These are phyloP conservation scores for Loriculus beryllinus DNA, from an alignment of 2,797 vertebrate species.

Conservation along the genomic window DNA sequence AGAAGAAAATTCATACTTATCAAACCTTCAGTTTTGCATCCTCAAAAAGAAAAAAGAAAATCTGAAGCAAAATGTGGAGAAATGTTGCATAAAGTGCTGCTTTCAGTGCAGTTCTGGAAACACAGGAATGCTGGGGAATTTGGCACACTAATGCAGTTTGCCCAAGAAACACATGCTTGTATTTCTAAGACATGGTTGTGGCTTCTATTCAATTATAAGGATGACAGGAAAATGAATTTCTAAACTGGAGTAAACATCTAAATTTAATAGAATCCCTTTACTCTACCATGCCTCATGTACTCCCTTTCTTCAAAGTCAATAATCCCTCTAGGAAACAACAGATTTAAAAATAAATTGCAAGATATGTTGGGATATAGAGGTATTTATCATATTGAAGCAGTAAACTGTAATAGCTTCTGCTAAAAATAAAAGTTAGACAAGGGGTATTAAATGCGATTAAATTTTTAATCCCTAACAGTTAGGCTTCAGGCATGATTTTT, in stretches of 20 bases:
- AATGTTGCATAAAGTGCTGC: neutral
- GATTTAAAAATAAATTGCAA: neutral
- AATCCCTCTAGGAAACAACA: conserved; percentile 2
- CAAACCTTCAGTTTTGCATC: neutral
- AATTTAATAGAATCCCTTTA: neutral
- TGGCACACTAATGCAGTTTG: neutral
- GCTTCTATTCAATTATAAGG: neutral
- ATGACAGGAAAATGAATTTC: neutral
- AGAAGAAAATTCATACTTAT: neutral
- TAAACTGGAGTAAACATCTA: neutral
- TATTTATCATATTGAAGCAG: neutral
- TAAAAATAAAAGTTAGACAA: conserved; percentile 1
- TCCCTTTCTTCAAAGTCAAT: neutral
- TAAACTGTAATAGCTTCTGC: neutral
- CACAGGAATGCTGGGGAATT: neutral
- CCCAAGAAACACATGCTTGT: neutral
- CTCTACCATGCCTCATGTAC: neutral
- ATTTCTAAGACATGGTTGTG: neutral
- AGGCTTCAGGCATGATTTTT: neutral
- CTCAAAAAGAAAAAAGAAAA: neutral
- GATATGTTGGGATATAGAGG: neutral
- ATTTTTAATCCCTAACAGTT: conserved; percentile 6
- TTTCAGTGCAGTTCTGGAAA: neutral
- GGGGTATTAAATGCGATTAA: neutral
- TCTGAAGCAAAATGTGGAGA: neutral